Evolutionary conservation across 1,140 invertebrate genomes (phyloP).

Genomic region (Rhyacophila brunnea): DNA sequence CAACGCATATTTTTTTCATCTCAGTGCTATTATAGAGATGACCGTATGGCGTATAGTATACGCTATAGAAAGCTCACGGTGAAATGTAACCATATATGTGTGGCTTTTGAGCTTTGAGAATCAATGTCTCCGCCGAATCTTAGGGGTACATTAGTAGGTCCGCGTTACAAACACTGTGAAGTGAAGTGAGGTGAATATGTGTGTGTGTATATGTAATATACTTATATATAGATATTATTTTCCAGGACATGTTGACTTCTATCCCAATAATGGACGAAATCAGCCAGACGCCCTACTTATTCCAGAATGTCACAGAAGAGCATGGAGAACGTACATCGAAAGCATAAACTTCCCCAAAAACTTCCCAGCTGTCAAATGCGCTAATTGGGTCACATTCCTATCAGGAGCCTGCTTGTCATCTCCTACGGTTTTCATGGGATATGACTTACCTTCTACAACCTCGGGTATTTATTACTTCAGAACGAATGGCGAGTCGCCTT

Average conservation of each 20-base stretch:
- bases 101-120: too few relatives aligned
- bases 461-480: slow-evolving; percentile 56
- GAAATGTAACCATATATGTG: too few relatives aligned
- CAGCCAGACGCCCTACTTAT: slow-evolving; percentile 53
- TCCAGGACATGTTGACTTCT: slow-evolving; percentile 73
- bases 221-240: slow-evolving; percentile 22
- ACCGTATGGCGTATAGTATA: too few relatives aligned
- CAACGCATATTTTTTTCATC: too few relatives aligned
- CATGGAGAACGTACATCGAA: slow-evolving; percentile 62
- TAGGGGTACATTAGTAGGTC: too few relatives aligned
- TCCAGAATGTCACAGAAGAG: slow-evolving; percentile 63
- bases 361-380: slow-evolving; percentile 53
- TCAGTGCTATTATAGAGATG: too few relatives aligned
- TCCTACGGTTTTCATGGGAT: slow-evolving; percentile 53
- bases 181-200: too few relatives aligned
- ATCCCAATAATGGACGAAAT: slow-evolving; percentile 67
- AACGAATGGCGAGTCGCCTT: background rate
- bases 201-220: too few relatives aligned
- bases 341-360: slow-evolving; percentile 55
- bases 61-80: too few relatives aligned
- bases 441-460: slow-evolving; percentile 47
- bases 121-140: too few relatives aligned
- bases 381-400: slow-evolving; percentile 50
- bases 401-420: slow-evolving; percentile 48
- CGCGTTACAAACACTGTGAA: too few relatives aligned